These are phyloP conservation scores for Psittacula derbiana DNA, from an alignment of 2,797 vertebrate genomes.

Conservation along the genomic window DNA sequence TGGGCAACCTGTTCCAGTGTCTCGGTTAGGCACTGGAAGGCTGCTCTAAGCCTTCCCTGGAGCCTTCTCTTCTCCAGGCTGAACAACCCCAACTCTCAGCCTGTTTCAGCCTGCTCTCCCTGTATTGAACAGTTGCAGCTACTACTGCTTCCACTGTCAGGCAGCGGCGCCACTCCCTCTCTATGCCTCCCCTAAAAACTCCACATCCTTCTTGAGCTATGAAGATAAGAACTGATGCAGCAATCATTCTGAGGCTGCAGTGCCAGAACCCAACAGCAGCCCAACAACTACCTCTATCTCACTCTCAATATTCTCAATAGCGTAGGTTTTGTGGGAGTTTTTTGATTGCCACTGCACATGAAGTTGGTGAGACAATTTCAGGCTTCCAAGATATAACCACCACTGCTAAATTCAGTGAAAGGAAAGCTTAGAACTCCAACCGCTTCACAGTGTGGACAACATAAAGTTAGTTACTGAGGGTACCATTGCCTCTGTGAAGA, in stretches of 20 bases:
- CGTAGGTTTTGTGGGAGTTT: rapidly evolving
- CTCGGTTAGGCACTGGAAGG: neutral
- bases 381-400: neutral
- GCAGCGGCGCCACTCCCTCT: neutral
- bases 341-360: neutral
- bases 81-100: neutral
- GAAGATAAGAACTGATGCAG: neutral
- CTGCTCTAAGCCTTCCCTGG: neutral
- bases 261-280: neutral
- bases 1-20: neutral
- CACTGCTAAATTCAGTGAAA: neutral
- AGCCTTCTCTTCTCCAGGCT: neutral
- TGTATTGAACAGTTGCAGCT: rapidly evolving
- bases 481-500: neutral
- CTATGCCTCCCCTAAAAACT: neutral
- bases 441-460: rapidly evolving
- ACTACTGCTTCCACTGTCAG: neutral
- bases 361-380: neutral
- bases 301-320: neutral
- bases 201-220: neutral
- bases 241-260: neutral
- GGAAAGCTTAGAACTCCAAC: neutral
- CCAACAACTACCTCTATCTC: neutral
- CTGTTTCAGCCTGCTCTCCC: neutral
- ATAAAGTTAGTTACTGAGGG: neutral